Base-by-base conservation (phyloP, 2,888 invertebrate species). In the Muscina levida region DNA sequence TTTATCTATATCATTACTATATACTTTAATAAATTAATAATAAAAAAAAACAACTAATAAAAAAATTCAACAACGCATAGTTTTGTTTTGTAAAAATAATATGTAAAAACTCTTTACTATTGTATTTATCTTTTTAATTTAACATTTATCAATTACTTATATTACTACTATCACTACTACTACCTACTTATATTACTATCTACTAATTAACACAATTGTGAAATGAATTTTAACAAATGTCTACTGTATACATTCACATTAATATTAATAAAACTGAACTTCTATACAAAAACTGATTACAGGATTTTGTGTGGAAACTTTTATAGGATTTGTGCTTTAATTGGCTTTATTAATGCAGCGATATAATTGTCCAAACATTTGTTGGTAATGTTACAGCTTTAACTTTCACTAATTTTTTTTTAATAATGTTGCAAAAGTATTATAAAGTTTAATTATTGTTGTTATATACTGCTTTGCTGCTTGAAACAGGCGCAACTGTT, bases 181-280 rank as follows among this genome's bases (percentile, higher is more conserved):
- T 70, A 76, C 66, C 42, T 24, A 22, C 72, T 46, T 57, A 72
- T 56, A 75, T 79, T 75, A 72, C 8, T 48, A 71, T 59, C 11
- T 79, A 51, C 62, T 62, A 62, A 62, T 62, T 62, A 62, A 62
- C 62, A 66, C 48, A 72, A 56, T 56, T 71, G 59, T 78, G n/a
- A n/a, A 31, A 70, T 78, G 65, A 72, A 66, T 37, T n/a, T 31
- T 31, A 31, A 31, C 31, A 31, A 31, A 31, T 31, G 8, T 31
- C 31, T 31, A 31, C 31, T 31, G 31, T 31, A 57, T 72, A 51
- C 51, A 19, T 51, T 17, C 22, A n/a, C 6, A 67, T 11, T 11
- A 6, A 3, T 39, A 46, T 17, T 10, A 62, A 11, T 24, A 37
- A 24, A 39, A 67, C 17, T 17, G 37, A 24, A 67, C 67, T n/a